Base-by-base conservation (phyloP, 2,113 vertebrate genomes). In the Delphinus delphis region DNA sequence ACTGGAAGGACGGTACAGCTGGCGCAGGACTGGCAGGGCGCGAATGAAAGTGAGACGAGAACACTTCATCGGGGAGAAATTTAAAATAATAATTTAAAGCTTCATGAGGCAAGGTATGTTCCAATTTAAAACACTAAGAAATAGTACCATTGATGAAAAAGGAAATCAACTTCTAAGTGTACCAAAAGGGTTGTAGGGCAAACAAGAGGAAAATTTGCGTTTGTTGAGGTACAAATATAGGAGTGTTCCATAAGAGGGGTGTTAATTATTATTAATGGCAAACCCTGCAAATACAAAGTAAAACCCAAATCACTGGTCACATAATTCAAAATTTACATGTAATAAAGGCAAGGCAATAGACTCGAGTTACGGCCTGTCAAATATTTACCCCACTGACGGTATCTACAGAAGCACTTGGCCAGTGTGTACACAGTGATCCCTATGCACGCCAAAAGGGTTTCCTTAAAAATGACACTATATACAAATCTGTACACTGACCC, bases 351-450 rank as follows among this genome's bases (percentile, higher is more conserved):
- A 99, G 99, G 99, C 99, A 99, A 99, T 98, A 97, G 96, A 98
- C 98, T 99, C 99, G 23, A 99, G 98, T 98, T 99, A 98, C 98
- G 99, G 99, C 99, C 99, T 98, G 98, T 99, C 99, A 98, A 99
- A 99, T 99, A 99, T 99, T 99, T 99, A 99, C 98, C 98, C 98
- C 99, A 98, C 99, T 95, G 99, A 98, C 98, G 98, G 97, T 99
- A 99, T 99, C 99, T 99, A 99, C 99, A 99, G 98, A 99, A 99
- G 98, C 98, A 98, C 98, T 99, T 99, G 98, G 99, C 99, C 98
- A 98, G 98, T 99, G 98, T 99, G 98, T 99, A 99, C 99, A 99
- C 99, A 99, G 98, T 99, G 99, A 99, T 99, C 99, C 97, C 98
- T 98, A 99, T 86, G 98, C 98, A 98, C 98, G 44, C 98, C 98